Percentiles rank a stretch among this genome's conserved stretches.
Conservation (phyloP, 2,113 vertebrate genomes). For the Centropus unirufus region DNA sequence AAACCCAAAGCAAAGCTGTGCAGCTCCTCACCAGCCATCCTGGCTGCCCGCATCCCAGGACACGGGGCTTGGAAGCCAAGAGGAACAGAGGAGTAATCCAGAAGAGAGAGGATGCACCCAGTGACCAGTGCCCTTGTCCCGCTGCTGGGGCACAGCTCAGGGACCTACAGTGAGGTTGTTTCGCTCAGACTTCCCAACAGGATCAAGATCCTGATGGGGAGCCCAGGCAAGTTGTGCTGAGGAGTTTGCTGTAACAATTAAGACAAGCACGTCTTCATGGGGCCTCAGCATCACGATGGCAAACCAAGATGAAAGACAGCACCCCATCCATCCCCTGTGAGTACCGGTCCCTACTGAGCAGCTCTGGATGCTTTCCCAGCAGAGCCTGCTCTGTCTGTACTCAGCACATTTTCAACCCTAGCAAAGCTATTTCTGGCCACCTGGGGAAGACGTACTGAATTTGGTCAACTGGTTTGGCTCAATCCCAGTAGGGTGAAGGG, state of each 20-base stretch:
- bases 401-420: background rate
- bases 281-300: background rate
- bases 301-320: background rate
- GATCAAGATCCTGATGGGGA: background rate
- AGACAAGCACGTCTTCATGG: fast-evolving
- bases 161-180: background rate
- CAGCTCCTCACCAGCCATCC: background rate
- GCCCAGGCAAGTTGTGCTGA: background rate
- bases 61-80: background rate
- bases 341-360: background rate
- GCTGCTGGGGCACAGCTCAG: background rate
- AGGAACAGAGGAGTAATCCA: background rate
- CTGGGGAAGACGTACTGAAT: background rate
- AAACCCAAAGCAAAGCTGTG: background rate
- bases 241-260: background rate
- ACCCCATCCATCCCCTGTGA: fast-evolving
- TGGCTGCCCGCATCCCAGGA: background rate
- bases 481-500: background rate
- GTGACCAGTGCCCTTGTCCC: background rate
- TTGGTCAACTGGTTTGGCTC: background rate
- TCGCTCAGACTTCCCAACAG: fast-evolving
- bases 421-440: background rate
- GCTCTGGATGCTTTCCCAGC: background rate
- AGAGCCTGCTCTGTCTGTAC: background rate
- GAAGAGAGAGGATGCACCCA: background rate